Conservation (phyloP, 2,888 invertebrate species). For the Galerucella nymphaeae region DNA sequence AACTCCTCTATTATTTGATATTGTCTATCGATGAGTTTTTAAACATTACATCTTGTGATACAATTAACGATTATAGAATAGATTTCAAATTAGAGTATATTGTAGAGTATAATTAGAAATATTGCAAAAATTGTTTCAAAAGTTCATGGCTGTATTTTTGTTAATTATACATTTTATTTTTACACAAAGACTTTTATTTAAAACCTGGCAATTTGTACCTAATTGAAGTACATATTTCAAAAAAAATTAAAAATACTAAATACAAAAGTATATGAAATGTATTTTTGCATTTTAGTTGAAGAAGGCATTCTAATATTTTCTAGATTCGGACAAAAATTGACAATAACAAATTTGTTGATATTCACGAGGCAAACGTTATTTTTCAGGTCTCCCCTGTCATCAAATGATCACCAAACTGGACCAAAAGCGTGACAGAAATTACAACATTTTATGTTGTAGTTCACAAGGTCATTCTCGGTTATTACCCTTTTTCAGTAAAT, state of each 20-base stretch:
- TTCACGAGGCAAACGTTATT: not conserved
- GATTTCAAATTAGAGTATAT: slow-evolving; percentile 27
- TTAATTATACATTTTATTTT: slow-evolving; percentile 47
- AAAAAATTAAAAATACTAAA: no score
- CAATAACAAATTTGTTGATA: not conserved
- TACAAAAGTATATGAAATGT: no score
- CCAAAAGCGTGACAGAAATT: slow-evolving; percentile 42
- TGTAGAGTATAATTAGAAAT: slow-evolving; percentile 18
- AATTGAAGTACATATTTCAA: not conserved
- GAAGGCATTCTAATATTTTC: no score
- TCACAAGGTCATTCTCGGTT: slow-evolving; percentile 60
- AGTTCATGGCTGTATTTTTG: slow-evolving; percentile 42
- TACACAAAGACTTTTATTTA: slow-evolving; percentile 23
- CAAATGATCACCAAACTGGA: slow-evolving; percentile 30
- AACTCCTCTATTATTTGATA: no score
- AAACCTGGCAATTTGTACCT: not conserved
- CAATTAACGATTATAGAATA: slow-evolving; percentile 31
- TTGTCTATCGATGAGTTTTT: slow-evolving; percentile 15
- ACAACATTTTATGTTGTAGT: slow-evolving; percentile 45
- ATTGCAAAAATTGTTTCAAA: slow-evolving; percentile 34
- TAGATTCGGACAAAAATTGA: not conserved
- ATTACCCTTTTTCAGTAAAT: slow-evolving; percentile 56
- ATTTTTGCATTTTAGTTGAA: not conserved
- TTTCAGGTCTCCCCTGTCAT: not conserved
- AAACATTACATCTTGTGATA: slow-evolving; percentile 39